Percentiles rank a stretch among this genome's conserved stretches.
These are phyloP conservation scores for Athrips mouffetella DNA, from an alignment of 2,888 invertebrate genomes.

Conservation along the genomic window DNA sequence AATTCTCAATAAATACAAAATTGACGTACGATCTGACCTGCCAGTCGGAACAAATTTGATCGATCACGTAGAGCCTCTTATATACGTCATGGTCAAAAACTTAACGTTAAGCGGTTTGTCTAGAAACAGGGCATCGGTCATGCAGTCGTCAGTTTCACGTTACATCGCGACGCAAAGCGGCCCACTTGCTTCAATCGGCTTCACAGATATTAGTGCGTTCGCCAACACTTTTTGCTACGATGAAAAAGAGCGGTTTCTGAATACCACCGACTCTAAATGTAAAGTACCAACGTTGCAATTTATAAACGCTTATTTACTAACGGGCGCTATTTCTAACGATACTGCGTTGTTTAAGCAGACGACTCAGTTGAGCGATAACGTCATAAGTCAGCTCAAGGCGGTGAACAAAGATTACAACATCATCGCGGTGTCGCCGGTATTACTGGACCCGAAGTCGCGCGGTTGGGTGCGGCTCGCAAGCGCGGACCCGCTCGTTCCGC, in stretches of 20 bases:
- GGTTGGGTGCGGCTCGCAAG: slow-evolving; percentile 45
- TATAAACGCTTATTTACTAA: slow-evolving; percentile 40
- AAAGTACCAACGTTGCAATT: slow-evolving; percentile 45
- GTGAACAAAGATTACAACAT: slow-evolving; percentile 36
- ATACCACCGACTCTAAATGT: slow-evolving; percentile 36
- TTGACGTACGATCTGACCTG: slow-evolving; percentile 38
- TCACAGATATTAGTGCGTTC: slow-evolving; percentile 45
- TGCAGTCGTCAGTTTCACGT: background rate
- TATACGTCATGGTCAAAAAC: slow-evolving; percentile 37
- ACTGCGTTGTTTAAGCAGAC: slow-evolving; percentile 26
- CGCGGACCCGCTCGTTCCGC: slow-evolving; percentile 34
- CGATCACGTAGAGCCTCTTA: slow-evolving; percentile 44
- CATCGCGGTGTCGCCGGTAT: slow-evolving; percentile 37
- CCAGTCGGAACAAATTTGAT: slow-evolving; percentile 50
- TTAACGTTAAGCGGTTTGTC: background rate
- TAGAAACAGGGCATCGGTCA: background rate
- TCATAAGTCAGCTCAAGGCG: slow-evolving; percentile 34
- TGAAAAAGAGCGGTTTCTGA: slow-evolving; percentile 28
- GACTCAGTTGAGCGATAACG: slow-evolving; percentile 28
- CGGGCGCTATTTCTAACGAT: slow-evolving; percentile 26
- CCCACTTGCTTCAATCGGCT: slow-evolving; percentile 44
- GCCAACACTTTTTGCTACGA: slow-evolving; percentile 50
- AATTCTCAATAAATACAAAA: slow-evolving; percentile 37
- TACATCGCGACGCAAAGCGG: slow-evolving; percentile 33
- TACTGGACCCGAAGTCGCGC: slow-evolving; percentile 37